A percentile compares a stretch with the other conserved stretches of the same genome.
Evolutionary conservation across 2,113 vertebrate species (phyloP).

Genomic region (Catharus fuscescens): DNA sequence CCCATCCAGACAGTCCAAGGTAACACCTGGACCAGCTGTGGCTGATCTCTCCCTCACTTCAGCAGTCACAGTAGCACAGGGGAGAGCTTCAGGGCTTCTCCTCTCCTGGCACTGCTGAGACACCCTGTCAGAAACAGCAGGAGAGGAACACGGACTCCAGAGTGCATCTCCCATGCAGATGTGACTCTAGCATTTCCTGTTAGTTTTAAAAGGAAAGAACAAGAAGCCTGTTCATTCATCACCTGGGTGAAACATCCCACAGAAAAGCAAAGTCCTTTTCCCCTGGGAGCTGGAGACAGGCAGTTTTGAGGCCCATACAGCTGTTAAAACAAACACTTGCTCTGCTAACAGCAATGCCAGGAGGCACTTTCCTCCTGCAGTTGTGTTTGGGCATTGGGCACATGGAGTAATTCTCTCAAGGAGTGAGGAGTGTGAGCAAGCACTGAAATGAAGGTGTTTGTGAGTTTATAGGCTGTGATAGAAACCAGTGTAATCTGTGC

Average conservation of each 20-base stretch:
- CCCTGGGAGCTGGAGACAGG: neutral
- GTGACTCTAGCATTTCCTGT: neutral
- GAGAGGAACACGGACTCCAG: neutral
- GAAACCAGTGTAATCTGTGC: rapidly evolving
- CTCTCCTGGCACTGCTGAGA: neutral
- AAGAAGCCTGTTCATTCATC: neutral
- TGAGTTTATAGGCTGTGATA: neutral
- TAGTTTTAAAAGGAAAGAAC: neutral
- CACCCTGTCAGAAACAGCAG: neutral
- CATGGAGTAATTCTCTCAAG: neutral
- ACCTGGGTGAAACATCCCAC: neutral
- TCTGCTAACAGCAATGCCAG: neutral
- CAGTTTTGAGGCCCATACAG: neutral
- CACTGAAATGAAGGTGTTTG: neutral
- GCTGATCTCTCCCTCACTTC: neutral
- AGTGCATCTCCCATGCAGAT: neutral
- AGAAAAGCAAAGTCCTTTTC: neutral
- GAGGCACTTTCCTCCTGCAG: neutral
- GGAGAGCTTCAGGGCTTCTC: neutral
- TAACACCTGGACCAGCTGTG: neutral
- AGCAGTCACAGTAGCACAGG: neutral
- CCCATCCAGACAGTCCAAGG: neutral
- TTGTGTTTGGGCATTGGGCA: neutral
- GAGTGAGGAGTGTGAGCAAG: neutral
- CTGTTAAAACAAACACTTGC: neutral